Percentiles rank a stretch among this genome's conserved stretches.
Evolutionary conservation across 2,113 vertebrate genomes (phyloP).

Genomic region (Tricholaema leucomelas): DNA sequence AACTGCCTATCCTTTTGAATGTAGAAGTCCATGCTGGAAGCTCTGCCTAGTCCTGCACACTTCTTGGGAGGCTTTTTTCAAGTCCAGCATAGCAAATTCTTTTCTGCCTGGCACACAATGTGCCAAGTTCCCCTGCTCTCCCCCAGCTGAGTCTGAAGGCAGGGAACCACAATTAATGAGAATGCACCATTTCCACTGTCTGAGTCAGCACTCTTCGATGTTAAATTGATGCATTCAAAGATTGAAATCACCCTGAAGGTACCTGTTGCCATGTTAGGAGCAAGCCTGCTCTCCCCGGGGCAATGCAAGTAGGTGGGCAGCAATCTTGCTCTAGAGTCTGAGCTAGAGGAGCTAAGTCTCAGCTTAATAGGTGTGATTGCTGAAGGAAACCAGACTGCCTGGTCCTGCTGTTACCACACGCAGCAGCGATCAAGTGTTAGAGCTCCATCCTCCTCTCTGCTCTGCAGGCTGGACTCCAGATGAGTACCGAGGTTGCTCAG

Average conservation of each 20-base stretch:
- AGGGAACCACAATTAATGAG: background rate
- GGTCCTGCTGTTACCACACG: background rate
- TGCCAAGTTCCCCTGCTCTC: background rate
- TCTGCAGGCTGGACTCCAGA: background rate
- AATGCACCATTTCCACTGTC: background rate
- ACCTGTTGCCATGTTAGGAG: background rate
- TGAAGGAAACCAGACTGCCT: background rate
- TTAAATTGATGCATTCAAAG: background rate
- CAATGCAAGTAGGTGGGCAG: accelerated
- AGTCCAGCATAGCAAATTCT: background rate
- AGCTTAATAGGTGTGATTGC: accelerated
- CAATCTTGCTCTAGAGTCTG: background rate
- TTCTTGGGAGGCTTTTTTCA: background rate
- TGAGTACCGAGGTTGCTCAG: background rate
- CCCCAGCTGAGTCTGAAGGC: background rate
- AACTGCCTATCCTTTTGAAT: constrained; percentile 22
- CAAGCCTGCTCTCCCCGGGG: background rate
- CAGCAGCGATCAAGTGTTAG: background rate
- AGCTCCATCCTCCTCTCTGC: background rate
- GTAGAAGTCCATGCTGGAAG: constrained; percentile 12
- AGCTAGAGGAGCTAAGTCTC: background rate
- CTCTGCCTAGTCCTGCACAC: background rate
- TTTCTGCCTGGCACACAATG: background rate
- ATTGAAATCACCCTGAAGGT: background rate
- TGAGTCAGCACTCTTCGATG: accelerated